Percentiles rank a stretch among this genome's conserved stretches.
Conservation (phyloP, 1,140 invertebrate genomes). For the Parasteatoda tepidariorum region DNA sequence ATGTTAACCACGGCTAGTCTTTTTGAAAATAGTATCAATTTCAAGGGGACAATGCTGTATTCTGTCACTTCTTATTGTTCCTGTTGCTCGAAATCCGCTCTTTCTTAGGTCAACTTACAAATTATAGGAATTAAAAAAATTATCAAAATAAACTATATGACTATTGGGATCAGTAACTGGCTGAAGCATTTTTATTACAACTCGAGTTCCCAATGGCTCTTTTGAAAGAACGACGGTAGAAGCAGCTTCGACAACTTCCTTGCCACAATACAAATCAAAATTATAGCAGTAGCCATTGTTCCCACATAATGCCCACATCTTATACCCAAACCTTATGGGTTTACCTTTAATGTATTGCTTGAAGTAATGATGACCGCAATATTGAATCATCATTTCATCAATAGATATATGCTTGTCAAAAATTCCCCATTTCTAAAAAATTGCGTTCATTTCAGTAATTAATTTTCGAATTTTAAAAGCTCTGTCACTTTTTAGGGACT, state of each 20-base stretch:
- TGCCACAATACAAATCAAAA: slow-evolving; percentile 14
- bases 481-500: too few relatives aligned
- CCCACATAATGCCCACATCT: slow-evolving; percentile 14
- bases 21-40: neutral
- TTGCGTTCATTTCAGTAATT: too few relatives aligned
- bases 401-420: too few relatives aligned
- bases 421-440: too few relatives aligned
- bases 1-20: slow-evolving; percentile 3
- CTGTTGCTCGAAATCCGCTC: neutral
- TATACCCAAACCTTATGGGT: slow-evolving; percentile 36
- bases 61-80: neutral
- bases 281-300: slow-evolving; percentile 6
- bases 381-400: too few relatives aligned
- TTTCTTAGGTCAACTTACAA: slow-evolving; percentile 13
- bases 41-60: neutral
- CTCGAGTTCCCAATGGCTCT: slow-evolving; percentile 2
- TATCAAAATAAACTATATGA: slow-evolving; percentile 2
- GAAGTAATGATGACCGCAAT: slow-evolving; percentile 15
- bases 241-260: slow-evolving; percentile 8
- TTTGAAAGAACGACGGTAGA: slow-evolving; percentile 15
- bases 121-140: slow-evolving; percentile 15
- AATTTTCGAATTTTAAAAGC: too few relatives aligned
- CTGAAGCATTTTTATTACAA: slow-evolving; percentile 27
- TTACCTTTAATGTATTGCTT: slow-evolving; percentile 26
- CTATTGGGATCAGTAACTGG: slow-evolving; percentile 4